Base-by-base conservation (phyloP, 1,140 invertebrate genomes). In the Eumaeus atala region DNA sequence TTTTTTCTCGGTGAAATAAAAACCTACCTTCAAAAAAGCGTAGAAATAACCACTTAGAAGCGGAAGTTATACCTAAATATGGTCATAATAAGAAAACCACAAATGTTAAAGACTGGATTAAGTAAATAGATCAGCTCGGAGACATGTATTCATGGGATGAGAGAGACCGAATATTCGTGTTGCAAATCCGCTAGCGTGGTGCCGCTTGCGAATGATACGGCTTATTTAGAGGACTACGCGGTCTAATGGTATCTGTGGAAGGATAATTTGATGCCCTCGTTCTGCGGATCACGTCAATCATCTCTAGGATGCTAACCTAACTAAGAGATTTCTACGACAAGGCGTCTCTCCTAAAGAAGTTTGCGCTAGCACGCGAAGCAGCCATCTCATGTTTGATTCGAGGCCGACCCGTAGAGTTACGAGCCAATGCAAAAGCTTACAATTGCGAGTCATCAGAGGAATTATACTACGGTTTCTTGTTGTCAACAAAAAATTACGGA, bases 81-180 rank as follows among this genome's bases (percentile, higher is more conserved):
- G 48, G 54, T 5, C 70, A 64, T 0, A 68, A 64, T 9, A 44
- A 66, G 10, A 62, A 67, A 38, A 40, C 35, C 9, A 57, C 36
- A 6, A 65, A 63, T 38, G 59, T 72, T 0, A 57, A 10, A 4
- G 35, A 53, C 11, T 71, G 70, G 72, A 16, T 77, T 3, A 54
- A 62, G n/a, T 73, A 73, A 53, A 71, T 75, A 11, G 72, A 73
- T 33, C 63, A 62, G 35, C 12, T 65, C 1, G 63, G 63, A 7
- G 56, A 62, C 1, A 12, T 67, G 7, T 62, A 60, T 42, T 58
- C 36, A 5, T 72, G 70, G 70, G 33, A 51, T 9, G 16, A 54
- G 5, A 50, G 10, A 35, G 67, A 68, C 11, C 35, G 53, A 3
- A 33, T 48, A 17, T 68, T 56, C 42, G 21, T 64, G 1, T 54